phyloP scores from a whole-genome alignment of 2,113 vertebrate species.

The Phaethon lepturus region DNA sequence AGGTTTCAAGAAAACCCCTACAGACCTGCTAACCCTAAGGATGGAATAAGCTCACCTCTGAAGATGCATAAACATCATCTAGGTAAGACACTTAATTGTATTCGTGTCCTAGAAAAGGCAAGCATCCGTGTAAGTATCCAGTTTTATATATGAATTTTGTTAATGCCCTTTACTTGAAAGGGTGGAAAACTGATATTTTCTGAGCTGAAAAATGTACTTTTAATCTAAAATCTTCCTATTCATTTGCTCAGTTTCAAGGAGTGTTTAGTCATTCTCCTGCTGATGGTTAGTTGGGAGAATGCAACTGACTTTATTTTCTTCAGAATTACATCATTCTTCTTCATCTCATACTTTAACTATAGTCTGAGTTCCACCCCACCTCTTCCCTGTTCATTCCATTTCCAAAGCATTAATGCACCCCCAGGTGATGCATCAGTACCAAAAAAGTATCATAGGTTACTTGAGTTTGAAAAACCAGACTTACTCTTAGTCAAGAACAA shows the following conservation, averaged over 20 bases:
- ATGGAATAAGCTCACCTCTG: neutral
- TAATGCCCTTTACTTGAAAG: neutral
- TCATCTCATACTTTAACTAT: neutral
- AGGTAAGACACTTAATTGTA: neutral
- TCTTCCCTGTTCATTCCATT: neutral
- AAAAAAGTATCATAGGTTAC: neutral
- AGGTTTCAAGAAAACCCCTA: neutral
- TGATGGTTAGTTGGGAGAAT: neutral
- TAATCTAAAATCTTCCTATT: neutral
- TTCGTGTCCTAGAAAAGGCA: neutral
- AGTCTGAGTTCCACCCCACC: neutral
- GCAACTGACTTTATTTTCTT: neutral
- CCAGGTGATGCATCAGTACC: neutral
- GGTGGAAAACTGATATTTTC: neutral
- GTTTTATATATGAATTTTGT: neutral
- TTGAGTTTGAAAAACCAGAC: neutral
- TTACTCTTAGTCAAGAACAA: conserved; percentile 31
- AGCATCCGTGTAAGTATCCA: neutral
- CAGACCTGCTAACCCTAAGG: neutral
- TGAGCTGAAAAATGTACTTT: neutral
- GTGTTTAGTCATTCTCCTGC: neutral
- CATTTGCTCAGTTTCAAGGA: neutral
- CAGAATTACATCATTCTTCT: neutral
- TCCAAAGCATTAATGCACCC: neutral
- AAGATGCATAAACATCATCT: neutral